phyloP scores from a whole-genome alignment of 2,888 invertebrate species.

The Lasioglossum vierecki region DNA sequence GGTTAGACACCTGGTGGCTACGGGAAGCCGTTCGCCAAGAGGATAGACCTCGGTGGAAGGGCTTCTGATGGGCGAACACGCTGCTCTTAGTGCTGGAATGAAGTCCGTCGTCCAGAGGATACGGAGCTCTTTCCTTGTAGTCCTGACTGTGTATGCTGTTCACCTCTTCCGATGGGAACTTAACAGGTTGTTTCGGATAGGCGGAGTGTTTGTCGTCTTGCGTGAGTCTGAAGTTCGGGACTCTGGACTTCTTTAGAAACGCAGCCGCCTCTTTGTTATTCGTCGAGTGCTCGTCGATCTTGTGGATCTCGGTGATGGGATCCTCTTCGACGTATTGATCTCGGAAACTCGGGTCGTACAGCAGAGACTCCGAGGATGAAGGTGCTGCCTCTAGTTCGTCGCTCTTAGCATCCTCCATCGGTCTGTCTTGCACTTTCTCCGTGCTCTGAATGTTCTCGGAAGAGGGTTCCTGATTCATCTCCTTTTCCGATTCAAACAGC shows the following conservation, averaged over 20 bases:
- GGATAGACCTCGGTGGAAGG: slow-evolving; percentile 68
- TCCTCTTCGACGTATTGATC: slow-evolving; percentile 29
- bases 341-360: slow-evolving; percentile 37
- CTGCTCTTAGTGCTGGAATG: slow-evolving; percentile 71
- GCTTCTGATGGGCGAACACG: slow-evolving; percentile 70
- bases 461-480: slow-evolving; percentile 60
- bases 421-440: slow-evolving; percentile 22
- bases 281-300: slow-evolving; percentile 27
- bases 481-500: slow-evolving; percentile 22
- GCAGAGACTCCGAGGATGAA: slow-evolving; percentile 47
- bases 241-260: slow-evolving; percentile 7
- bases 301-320: slow-evolving; percentile 31
- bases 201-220: slow-evolving; percentile 71
- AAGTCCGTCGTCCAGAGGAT: slow-evolving; percentile 58
- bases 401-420: neutral
- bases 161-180: slow-evolving; percentile 77
- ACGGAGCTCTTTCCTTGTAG: slow-evolving; percentile 74
- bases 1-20: slow-evolving; percentile 57
- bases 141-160: slow-evolving; percentile 78
- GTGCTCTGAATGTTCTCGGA: slow-evolving; percentile 37
- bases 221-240: slow-evolving; percentile 33
- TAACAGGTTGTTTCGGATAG: slow-evolving; percentile 65
- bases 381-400: slow-evolving; percentile 35
- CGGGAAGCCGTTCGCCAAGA: slow-evolving; percentile 68
- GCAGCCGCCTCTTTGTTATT: slow-evolving; percentile 5